These are phyloP conservation scores for Pollimyrus isidori DNA, from an alignment of 2,113 vertebrate genomes.

Conservation along the genomic window DNA sequence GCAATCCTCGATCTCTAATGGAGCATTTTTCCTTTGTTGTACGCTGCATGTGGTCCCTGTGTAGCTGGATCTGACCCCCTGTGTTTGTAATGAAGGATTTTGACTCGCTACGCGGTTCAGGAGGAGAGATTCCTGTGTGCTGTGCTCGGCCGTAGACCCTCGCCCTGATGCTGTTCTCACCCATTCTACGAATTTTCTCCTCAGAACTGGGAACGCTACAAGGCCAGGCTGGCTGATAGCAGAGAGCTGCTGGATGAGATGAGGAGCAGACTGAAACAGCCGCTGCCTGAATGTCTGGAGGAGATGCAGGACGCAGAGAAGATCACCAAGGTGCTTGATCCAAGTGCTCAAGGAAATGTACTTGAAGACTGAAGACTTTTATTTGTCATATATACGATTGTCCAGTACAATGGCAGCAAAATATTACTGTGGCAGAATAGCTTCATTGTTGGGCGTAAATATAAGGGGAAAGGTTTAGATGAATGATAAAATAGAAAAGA, in stretches of 20 bases:
- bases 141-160: neutral
- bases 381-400: neutral
- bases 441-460: neutral
- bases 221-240: constrained; percentile 53
- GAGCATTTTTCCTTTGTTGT: neutral
- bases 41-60: neutral
- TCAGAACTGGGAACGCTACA: constrained; percentile 67
- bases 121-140: neutral
- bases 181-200: constrained; percentile 22
- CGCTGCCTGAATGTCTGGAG: constrained; percentile 53
- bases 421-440: neutral
- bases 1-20: neutral
- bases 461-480: neutral
- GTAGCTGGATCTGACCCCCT: neutral
- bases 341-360: neutral
- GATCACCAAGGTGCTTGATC: constrained; percentile 55
- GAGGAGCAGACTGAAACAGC: constrained; percentile 50
- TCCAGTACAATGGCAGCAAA: neutral
- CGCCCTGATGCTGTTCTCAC: neutral
- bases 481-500: neutral
- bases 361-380: neutral
- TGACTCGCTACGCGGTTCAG: neutral
- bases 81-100: neutral
- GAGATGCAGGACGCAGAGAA: constrained; percentile 57
- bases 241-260: constrained; percentile 54